Percentiles rank a stretch among this genome's conserved stretches.
Conservation (phyloP, 2,113 vertebrate species). For the Anthoscopus minutus region DNA sequence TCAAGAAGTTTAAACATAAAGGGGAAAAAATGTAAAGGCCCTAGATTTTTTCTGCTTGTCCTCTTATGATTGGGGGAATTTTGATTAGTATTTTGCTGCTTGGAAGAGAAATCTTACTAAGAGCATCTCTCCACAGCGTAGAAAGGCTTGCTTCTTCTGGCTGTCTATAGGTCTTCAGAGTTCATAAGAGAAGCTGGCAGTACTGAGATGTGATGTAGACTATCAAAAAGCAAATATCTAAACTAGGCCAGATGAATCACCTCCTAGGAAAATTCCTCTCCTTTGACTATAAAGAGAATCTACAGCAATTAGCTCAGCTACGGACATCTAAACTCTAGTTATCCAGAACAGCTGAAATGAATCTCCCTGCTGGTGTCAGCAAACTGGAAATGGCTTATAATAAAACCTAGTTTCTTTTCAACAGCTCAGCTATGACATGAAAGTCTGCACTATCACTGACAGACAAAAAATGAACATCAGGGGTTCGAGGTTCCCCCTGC, state of each 20-base stretch:
- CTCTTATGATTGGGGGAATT: background rate
- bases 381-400: background rate
- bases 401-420: background rate
- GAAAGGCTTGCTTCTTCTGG: background rate
- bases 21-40: background rate
- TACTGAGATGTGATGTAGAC: background rate
- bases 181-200: background rate
- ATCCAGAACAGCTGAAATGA: background rate
- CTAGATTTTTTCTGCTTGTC: background rate
- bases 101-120: background rate
- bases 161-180: background rate
- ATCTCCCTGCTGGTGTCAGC: background rate
- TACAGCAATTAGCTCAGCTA: slow-evolving; percentile 6
- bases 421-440: rapidly evolving
- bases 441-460: background rate
- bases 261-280: background rate
- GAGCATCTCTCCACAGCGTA: background rate
- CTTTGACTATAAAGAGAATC: background rate
- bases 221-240: background rate
- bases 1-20: background rate
- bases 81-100: background rate
- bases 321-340: background rate
- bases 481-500: rapidly evolving
- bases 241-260: background rate
- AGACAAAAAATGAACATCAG: background rate